Percentiles rank a stretch among this genome's conserved stretches.
Evolutionary conservation across 2,797 vertebrate species (phyloP).

Genomic region (Bovichtus diacanthus): DNA sequence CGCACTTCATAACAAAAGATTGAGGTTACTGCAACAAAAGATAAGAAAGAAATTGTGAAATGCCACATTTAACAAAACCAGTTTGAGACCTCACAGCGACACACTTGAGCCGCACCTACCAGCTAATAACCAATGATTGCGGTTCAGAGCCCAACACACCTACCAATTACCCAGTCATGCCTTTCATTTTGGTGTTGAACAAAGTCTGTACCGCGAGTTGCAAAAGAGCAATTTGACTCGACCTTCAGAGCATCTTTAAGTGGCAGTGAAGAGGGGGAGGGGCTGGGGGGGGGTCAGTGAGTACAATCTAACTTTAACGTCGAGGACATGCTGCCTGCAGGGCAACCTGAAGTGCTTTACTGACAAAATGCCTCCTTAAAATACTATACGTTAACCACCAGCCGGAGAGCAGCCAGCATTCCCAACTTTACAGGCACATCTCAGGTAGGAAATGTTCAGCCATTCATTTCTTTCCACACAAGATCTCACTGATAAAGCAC

Average conservation of each 20-base stretch:
- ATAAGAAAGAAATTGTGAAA: background rate
- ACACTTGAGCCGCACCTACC: conserved; percentile 16
- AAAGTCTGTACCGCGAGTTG: too few species aligned
- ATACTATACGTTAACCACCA: background rate
- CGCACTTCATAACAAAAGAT: background rate
- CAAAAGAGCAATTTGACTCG: too few species aligned
- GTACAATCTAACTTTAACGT: background rate
- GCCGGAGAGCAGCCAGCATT: conserved; percentile 16
- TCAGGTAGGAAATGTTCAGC: background rate
- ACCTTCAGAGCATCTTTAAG: too few species aligned
- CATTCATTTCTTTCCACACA: accelerated
- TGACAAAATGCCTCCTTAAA: background rate
- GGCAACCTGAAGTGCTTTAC: background rate
- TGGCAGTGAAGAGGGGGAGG: background rate
- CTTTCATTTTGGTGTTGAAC: background rate
- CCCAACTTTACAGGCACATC: background rate
- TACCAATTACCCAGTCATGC: background rate
- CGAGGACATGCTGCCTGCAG: background rate
- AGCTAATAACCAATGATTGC: background rate
- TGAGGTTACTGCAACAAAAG: background rate
- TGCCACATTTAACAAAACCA: background rate
- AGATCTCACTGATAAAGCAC: background rate
- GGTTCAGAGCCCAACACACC: background rate
- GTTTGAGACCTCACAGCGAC: background rate
- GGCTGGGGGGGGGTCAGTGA: too few species aligned